Conservation (phyloP, 2,113 vertebrate genomes). For the Sakesphorus luctuosus region DNA sequence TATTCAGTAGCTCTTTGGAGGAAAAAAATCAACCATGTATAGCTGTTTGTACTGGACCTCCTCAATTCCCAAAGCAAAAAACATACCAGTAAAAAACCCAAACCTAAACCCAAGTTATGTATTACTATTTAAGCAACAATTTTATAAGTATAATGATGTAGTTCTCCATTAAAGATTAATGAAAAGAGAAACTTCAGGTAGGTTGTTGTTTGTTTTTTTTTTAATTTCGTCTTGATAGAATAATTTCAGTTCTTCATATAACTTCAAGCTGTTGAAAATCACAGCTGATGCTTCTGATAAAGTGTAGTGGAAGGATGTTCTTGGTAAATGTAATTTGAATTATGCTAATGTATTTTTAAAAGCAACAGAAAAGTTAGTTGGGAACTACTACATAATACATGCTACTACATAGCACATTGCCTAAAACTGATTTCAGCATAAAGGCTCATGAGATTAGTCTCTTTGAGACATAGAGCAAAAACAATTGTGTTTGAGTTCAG, state of each 20-base stretch:
- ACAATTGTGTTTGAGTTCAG: background rate
- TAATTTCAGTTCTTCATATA: background rate
- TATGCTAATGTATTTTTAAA: background rate
- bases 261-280: background rate
- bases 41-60: background rate
- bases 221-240: background rate
- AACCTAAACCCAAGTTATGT: background rate
- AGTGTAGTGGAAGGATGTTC: background rate
- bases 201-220: background rate
- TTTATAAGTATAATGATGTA: background rate
- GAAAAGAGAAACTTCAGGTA: background rate
- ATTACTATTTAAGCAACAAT: background rate
- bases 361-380: background rate
- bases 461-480: background rate
- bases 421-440: background rate
- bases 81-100: background rate
- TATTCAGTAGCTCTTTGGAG: background rate
- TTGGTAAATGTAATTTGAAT: background rate
- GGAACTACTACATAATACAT: background rate
- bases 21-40: rapidly evolving
- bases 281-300: background rate
- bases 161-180: background rate
- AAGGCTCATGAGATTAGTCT: background rate
- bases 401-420: background rate
- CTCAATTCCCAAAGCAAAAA: background rate